phyloP scores from a whole-genome alignment of 2,797 vertebrate species.

The Microcaecilia unicolor region DNA sequence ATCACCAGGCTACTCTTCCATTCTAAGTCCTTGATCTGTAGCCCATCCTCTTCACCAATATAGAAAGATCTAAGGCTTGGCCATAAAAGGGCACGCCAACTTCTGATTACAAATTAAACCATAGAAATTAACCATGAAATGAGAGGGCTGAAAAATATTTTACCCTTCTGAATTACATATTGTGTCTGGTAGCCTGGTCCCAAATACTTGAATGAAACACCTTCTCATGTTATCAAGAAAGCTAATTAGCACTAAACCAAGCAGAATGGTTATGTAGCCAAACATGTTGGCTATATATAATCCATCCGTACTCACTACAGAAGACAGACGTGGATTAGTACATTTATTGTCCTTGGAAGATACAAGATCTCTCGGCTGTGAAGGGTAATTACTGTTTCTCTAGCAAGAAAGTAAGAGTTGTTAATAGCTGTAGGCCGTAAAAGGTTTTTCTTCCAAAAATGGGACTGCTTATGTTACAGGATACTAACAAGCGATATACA shows the following conservation, averaged over 20 bases:
- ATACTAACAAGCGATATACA: too few species aligned
- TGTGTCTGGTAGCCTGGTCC: slow-evolving; percentile 16
- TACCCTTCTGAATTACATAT: slow-evolving; percentile 14
- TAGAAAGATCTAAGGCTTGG: too few species aligned
- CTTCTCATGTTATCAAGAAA: slow-evolving; percentile 11
- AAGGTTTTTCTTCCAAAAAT: slow-evolving; percentile 16
- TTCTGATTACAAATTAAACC: too few species aligned
- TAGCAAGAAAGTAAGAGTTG: slow-evolving; percentile 24
- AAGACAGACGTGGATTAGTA: slow-evolving; percentile 12
- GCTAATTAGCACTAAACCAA: not conserved
- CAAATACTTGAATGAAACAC: slow-evolving; percentile 13
- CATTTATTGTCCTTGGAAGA: slow-evolving; percentile 24
- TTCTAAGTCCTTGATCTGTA: too few species aligned
- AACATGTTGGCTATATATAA: not conserved
- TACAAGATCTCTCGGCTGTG: slow-evolving; percentile 8
- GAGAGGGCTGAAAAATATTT: slow-evolving; percentile 14
- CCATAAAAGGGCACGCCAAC: too few species aligned
- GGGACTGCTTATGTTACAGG: too few species aligned
- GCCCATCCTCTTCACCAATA: too few species aligned
- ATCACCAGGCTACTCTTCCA: too few species aligned
- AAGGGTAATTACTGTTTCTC: slow-evolving; percentile 24
- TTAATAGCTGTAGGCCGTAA: slow-evolving; percentile 16
- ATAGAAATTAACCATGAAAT: slow-evolving; percentile 16
- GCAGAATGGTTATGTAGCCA: slow-evolving; percentile 12
- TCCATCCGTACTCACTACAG: slow-evolving; percentile 19